Evolutionary conservation across 1,140 invertebrate species (phyloP).

Genomic region (Dryas iulia): DNA sequence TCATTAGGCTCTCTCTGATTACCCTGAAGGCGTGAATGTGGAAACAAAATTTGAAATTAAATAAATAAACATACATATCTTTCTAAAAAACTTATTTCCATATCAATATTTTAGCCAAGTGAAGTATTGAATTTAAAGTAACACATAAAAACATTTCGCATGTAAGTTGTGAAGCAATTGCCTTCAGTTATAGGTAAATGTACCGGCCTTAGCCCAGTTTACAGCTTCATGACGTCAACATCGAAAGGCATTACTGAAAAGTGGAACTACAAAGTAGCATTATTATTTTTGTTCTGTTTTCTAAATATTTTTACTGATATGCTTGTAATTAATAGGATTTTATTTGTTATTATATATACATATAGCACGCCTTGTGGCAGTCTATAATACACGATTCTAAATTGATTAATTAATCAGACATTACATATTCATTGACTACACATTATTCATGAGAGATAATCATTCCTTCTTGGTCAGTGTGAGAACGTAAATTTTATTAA

Average conservation of each 20-base stretch:
- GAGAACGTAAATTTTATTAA: background rate
- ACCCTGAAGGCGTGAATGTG: too few relatives aligned
- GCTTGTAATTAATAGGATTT: too few relatives aligned
- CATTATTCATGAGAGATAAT: background rate
- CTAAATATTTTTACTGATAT: too few relatives aligned
- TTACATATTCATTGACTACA: background rate
- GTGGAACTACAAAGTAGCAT: background rate
- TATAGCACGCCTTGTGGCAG: background rate
- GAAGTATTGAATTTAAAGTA: background rate
- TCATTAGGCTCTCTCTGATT: too few relatives aligned
- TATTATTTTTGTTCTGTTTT: background rate
- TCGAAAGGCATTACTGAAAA: constrained; percentile 8
- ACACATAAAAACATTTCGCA: background rate
- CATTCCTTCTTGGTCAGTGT: background rate
- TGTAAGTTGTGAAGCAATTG: constrained; percentile 5
- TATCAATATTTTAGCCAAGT: too few relatives aligned
- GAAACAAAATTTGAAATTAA: too few relatives aligned
- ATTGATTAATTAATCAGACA: background rate
- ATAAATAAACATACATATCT: too few relatives aligned
- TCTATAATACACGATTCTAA: background rate
- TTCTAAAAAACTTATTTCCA: too few relatives aligned
- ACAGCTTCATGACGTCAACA: constrained; percentile 7
- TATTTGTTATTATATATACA: too few relatives aligned
- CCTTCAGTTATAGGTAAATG: constrained; percentile 9
- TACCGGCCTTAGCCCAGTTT: constrained; percentile 14